Evolutionary conservation across 2,113 vertebrate genomes (phyloP), one percentile per base, ranked within the genome.

Genomic region (Euleptes europaea): DNA sequence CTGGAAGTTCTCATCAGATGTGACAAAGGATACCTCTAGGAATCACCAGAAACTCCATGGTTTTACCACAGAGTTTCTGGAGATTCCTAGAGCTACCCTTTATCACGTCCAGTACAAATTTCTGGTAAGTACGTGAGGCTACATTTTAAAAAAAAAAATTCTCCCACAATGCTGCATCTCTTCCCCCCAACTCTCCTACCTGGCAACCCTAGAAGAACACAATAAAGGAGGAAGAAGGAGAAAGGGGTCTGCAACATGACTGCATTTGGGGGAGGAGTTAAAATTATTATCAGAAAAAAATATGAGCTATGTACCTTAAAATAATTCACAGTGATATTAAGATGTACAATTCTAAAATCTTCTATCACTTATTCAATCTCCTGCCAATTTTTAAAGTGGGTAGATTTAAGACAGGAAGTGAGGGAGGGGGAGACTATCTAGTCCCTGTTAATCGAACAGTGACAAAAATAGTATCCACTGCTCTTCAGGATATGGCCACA

Each of bases 401-500:
- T 69, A 86, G 78, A 88, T 94, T 93, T 83, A 93, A 90, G 88
- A 78, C 23, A 54, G 44, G 86, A 60, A 85, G 69, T 78, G 33
- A 5, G 82, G 89, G 84, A 42, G 91, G 84, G 76, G 88, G 82
- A 66, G 83, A 91, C 70, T 47, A 85, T 86, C 89, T 86, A 87
- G 90, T 90, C 88, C 28, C 83, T 90, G 90, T 80, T 87, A 90
- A 90, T 91, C 87, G 91, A 94, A 89, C 9, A 63, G 44, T 42
- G 47, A 91, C 88, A 93, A 95, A 94, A 90, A 92, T 92, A 94
- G 91, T 77, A 87, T 80, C 84, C 82, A 78, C 85, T 77, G 75
- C 83, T 83, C 88, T 90, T 91, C 94, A 93, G 91, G 92, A 94
- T 93, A 78, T 89, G 82, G 91, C 92, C 94, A 89, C 93, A 94